phyloP scores from a whole-genome alignment of 1,140 invertebrate species.

The Carposina sasakii region DNA sequence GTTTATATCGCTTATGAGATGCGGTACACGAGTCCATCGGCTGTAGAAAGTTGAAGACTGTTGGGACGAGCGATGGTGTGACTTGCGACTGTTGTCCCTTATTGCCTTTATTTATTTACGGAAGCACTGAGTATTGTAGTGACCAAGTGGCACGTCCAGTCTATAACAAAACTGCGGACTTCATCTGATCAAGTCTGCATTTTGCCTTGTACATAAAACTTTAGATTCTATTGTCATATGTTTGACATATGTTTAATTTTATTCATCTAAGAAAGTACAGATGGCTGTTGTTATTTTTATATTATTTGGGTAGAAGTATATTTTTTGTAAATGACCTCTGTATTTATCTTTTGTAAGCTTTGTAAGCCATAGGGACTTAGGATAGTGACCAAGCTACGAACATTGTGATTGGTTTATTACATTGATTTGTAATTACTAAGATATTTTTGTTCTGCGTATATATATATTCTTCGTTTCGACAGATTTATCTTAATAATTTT shows the following conservation, averaged over 20 bases:
- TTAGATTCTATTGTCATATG: constrained; percentile 71
- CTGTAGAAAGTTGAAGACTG: constrained; percentile 12
- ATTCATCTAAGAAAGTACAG: constrained; percentile 72
- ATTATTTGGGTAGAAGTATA: constrained; percentile 71
- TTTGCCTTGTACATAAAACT: constrained; percentile 64
- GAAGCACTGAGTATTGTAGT: constrained; percentile 36
- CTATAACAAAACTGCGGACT: constrained; percentile 32
- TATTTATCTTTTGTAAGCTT: constrained; percentile 71
- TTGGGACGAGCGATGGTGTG: constrained; percentile 13
- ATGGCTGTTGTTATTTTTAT: constrained; percentile 73
- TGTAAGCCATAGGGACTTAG: constrained; percentile 68
- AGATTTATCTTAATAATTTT: constrained; percentile 64
- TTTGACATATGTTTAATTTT: constrained; percentile 72
- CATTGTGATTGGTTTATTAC: constrained; percentile 65
- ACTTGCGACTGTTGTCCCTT: constrained; percentile 27
- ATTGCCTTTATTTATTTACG: constrained; percentile 25
- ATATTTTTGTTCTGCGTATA: constrained; percentile 58
- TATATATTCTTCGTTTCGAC: constrained; percentile 64
- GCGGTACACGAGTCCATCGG: constrained; percentile 22
- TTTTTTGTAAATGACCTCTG: constrained; percentile 72
- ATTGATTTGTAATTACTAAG: constrained; percentile 57
- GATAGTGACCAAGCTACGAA: constrained; percentile 64
- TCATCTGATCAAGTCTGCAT: constrained; percentile 35
- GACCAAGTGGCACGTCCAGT: constrained; percentile 59
- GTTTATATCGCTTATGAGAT: constrained; percentile 54